phyloP scores from a whole-genome alignment of 2,797 vertebrate species.

The Esox lucius region DNA sequence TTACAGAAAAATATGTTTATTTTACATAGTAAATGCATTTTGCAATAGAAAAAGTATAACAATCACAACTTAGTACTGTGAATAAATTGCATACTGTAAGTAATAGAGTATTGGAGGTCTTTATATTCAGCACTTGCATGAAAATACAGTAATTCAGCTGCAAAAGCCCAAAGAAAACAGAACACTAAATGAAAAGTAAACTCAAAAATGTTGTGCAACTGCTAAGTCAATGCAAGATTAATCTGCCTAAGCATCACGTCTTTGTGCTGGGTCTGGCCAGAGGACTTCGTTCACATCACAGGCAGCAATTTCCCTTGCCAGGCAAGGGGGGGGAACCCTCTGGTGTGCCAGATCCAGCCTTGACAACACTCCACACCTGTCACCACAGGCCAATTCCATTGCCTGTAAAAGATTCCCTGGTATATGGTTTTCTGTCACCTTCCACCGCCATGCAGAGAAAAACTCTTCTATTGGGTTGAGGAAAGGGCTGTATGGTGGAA shows the following conservation, averaged over 20 bases:
- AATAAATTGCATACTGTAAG: too few species aligned
- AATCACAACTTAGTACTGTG: too few species aligned
- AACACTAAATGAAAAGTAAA: too few species aligned
- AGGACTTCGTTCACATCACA: conserved; percentile 8
- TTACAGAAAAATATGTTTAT: background rate
- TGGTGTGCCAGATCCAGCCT: conserved; percentile 12
- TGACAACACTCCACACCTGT: conserved; percentile 13
- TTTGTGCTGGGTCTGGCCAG: too few species aligned
- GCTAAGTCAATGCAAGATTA: too few species aligned
- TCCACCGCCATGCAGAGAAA: conserved; percentile 8
- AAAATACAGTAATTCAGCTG: too few species aligned
- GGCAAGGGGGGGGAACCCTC: conserved; percentile 4
- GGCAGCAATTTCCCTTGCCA: conserved; percentile 12
- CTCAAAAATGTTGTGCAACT: too few species aligned
- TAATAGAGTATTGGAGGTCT: too few species aligned
- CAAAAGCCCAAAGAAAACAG: too few species aligned
- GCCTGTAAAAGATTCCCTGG: conserved; percentile 3
- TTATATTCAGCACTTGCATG: too few species aligned
- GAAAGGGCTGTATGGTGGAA: conserved; percentile 11
- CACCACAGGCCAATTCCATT: background rate
- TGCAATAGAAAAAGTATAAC: background rate
- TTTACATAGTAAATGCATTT: background rate
- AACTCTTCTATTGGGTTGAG: conserved; percentile 9
- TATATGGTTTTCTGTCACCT: background rate
- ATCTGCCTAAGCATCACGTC: too few species aligned